These are phyloP conservation scores for Epinotia ramella DNA, from an alignment of 2,888 invertebrate genomes.

Conservation along the genomic window DNA sequence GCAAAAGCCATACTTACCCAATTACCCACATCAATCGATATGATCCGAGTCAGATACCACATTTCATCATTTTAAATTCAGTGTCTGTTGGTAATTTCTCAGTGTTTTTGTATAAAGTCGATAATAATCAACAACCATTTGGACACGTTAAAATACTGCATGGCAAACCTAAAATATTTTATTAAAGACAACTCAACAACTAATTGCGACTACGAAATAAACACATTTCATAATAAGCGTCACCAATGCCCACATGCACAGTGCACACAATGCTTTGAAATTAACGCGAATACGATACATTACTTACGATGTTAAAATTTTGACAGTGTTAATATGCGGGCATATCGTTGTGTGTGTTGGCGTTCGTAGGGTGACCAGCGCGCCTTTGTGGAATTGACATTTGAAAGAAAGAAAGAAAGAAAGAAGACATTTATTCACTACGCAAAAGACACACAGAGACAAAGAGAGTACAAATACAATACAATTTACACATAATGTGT, in stretches of 20 bases:
- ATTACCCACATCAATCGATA: no score
- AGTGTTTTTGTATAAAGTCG: no score
- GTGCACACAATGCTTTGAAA: slow-evolving; percentile 32
- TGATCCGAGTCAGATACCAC: no score
- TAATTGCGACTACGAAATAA: slow-evolving; percentile 12
- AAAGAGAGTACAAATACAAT: no score
- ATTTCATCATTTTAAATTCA: no score
- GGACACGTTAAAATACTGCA: background rate
- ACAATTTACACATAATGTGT: no score
- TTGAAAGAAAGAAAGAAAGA: no score
- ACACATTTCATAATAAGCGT: slow-evolving; percentile 42
- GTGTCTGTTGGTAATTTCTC: background rate
- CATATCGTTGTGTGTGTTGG: slow-evolving; percentile 43
- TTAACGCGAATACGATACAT: slow-evolving; percentile 47
- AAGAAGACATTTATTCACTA: no score
- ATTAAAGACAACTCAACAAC: background rate
- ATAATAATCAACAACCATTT: background rate
- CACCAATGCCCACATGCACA: slow-evolving; percentile 38
- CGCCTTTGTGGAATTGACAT: background rate
- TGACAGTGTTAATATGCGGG: slow-evolving; percentile 44
- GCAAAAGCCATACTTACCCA: no score
- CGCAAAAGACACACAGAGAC: no score
- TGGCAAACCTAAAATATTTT: background rate
- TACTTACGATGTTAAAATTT: slow-evolving; percentile 41
- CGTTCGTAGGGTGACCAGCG: slow-evolving; percentile 37